Conservation (phyloP, 2,797 vertebrate species). For the Salmo trutta region DNA sequence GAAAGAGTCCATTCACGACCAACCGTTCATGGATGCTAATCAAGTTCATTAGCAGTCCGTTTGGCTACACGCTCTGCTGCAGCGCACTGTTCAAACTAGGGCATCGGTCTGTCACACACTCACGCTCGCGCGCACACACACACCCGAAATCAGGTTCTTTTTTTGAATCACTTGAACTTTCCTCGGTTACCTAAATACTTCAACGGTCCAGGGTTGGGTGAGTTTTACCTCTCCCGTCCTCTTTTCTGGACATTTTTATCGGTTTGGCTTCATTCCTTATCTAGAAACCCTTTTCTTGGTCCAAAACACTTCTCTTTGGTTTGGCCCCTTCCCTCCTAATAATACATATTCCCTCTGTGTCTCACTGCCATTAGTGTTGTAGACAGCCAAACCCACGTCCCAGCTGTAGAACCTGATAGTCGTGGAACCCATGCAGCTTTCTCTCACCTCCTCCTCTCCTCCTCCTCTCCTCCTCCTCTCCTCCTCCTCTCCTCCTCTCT, state of each 20-base stretch:
- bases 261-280: constrained; percentile 65
- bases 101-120: constrained; percentile 3
- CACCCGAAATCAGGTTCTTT: not conserved
- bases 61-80: constrained; percentile 53
- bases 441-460: constrained; percentile 4
- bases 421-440: constrained; percentile 73
- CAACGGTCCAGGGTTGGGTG: constrained; percentile 52
- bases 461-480: not conserved
- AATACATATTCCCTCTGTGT: constrained; percentile 70
- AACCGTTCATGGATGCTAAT: constrained; percentile 50
- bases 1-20: constrained; percentile 72
- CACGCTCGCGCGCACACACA: constrained; percentile 1
- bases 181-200: constrained; percentile 46
- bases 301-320: constrained; percentile 67
- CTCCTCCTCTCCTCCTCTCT: no score
- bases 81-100: constrained; percentile 39
- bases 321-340: constrained; percentile 73
- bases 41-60: constrained; percentile 77
- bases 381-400: constrained; percentile 73
- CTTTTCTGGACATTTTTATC: constrained; percentile 54
- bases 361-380: constrained; percentile 64
- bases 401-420: constrained; percentile 80
- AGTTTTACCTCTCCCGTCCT: constrained; percentile 56
- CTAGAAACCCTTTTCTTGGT: constrained; percentile 71
- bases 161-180: constrained; percentile 27